Conservation (phyloP, 1,140 invertebrate species). For the Trypoxylus dichotomus region DNA sequence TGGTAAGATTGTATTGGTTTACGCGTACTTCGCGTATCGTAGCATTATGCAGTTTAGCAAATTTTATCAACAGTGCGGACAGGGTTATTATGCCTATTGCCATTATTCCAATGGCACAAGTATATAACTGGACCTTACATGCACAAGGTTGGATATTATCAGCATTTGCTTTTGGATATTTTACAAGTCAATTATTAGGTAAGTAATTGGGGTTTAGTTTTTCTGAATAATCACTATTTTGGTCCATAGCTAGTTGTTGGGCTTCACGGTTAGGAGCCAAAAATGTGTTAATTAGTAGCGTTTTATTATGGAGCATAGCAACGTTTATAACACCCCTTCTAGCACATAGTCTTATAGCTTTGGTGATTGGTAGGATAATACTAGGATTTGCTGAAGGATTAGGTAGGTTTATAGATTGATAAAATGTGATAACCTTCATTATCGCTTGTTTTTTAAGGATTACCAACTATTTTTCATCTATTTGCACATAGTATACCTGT, state of each 20-base stretch:
- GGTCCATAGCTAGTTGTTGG: constrained; percentile 66
- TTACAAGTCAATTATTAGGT: constrained; percentile 67
- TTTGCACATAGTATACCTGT: constrained; percentile 75
- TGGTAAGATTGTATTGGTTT: constrained; percentile 57
- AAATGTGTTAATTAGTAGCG: constrained; percentile 69
- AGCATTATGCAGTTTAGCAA: constrained; percentile 72
- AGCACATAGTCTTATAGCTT: constrained; percentile 64
- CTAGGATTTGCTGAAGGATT: constrained; percentile 77
- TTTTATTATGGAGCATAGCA: constrained; percentile 76
- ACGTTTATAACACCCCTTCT: constrained; percentile 73
- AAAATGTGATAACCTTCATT: neutral
- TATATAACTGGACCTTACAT: constrained; percentile 74
- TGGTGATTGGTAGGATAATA: constrained; percentile 68
- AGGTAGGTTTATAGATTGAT: constrained; percentile 55
- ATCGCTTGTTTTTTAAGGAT: constrained; percentile 52
- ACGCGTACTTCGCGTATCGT: constrained; percentile 64
- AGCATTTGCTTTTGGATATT: constrained; percentile 79
- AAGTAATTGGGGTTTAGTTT: constrained; percentile 30
- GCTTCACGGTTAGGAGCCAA: constrained; percentile 74
- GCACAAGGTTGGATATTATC: constrained; percentile 79
- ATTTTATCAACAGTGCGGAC: constrained; percentile 81
- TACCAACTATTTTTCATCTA: constrained; percentile 80
- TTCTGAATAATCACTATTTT: constrained; percentile 55
- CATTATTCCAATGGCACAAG: constrained; percentile 74
- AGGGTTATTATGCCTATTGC: constrained; percentile 81